A percentile compares a stretch with the other conserved stretches of the same genome.
Conservation (phyloP, 1,140 invertebrate genomes). For the Drosophila rufa region DNA sequence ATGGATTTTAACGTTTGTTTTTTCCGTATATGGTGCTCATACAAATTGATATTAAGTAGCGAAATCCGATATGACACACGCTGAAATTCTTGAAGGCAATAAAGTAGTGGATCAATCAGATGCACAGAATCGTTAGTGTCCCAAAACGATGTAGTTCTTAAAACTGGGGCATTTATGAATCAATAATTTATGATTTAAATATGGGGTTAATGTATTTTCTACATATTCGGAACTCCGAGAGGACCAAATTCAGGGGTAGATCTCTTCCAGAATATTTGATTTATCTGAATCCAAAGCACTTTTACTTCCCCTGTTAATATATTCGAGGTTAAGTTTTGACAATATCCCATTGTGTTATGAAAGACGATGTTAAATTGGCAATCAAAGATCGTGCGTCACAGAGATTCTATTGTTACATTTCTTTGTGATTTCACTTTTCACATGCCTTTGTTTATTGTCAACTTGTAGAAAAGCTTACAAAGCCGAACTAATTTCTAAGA, state of each 20-base stretch:
- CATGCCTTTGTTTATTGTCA: slow-evolving; percentile 19
- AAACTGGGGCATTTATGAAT: background rate
- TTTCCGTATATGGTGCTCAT: slow-evolving; percentile 15
- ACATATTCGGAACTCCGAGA: background rate
- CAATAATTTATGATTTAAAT: slow-evolving; percentile 12
- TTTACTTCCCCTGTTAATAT: slow-evolving; percentile 15
- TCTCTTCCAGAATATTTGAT: background rate
- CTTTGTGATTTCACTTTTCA: slow-evolving; percentile 44
- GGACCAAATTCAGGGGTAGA: background rate
- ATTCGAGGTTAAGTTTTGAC: background rate
- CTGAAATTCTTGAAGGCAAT: slow-evolving; percentile 1
- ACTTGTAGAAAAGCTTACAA: slow-evolving; percentile 16
- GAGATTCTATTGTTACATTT: slow-evolving; percentile 20
- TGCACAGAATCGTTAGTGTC: slow-evolving; percentile 1
- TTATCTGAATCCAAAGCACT: slow-evolving; percentile 7
- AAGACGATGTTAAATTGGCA: slow-evolving; percentile 18
- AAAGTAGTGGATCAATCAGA: slow-evolving; percentile 28
- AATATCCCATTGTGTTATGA: slow-evolving; percentile 12
- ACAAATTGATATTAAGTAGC: slow-evolving; percentile 40
- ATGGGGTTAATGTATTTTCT: slow-evolving; percentile 17
- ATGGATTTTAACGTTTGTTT: slow-evolving; percentile 20
- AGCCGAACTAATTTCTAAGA: slow-evolving; percentile 24
- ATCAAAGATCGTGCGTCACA: slow-evolving; percentile 10
- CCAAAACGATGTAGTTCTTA: background rate
- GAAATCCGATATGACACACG: slow-evolving; percentile 13